Percentiles rank a stretch among this genome's conserved stretches.
phyloP scores from a whole-genome alignment of 2,797 vertebrate genomes.

The Clarias laeviceps region DNA sequence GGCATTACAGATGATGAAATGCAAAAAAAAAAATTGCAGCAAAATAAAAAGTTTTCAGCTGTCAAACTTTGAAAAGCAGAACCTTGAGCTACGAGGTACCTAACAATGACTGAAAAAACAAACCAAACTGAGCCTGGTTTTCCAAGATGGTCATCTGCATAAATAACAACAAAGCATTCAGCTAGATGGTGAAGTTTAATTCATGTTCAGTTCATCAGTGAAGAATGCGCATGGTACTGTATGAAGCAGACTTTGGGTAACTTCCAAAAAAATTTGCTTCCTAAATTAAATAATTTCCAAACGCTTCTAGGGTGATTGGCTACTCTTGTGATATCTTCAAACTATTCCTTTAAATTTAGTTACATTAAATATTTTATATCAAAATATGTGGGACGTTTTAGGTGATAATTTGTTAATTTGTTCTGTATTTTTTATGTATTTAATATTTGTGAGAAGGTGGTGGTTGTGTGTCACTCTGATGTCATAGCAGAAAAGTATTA shows the following conservation, averaged over 20 bases:
- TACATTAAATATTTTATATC: neutral
- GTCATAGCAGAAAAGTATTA: neutral
- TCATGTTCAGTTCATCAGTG: neutral
- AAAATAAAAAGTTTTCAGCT: neutral
- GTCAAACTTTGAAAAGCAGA: neutral
- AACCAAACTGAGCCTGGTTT: neutral
- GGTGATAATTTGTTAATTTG: neutral
- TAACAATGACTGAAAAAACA: neutral
- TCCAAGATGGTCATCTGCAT: neutral
- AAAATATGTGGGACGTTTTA: neutral
- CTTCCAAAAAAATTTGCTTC: neutral
- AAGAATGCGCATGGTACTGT: neutral
- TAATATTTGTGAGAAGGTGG: neutral
- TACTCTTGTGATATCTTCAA: neutral
- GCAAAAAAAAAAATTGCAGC: neutral
- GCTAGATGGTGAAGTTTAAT: neutral
- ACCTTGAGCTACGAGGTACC: neutral
- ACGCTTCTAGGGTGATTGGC: neutral
- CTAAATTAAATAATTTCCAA: neutral
- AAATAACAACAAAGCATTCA: neutral
- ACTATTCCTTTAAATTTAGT: neutral
- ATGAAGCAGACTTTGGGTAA: neutral
- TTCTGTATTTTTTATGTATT: neutral
- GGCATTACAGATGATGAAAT: neutral
- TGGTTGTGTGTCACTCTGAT: neutral